Evolutionary conservation across 2,113 vertebrate species (phyloP).

Genomic region (Crotalus helleri): DNA sequence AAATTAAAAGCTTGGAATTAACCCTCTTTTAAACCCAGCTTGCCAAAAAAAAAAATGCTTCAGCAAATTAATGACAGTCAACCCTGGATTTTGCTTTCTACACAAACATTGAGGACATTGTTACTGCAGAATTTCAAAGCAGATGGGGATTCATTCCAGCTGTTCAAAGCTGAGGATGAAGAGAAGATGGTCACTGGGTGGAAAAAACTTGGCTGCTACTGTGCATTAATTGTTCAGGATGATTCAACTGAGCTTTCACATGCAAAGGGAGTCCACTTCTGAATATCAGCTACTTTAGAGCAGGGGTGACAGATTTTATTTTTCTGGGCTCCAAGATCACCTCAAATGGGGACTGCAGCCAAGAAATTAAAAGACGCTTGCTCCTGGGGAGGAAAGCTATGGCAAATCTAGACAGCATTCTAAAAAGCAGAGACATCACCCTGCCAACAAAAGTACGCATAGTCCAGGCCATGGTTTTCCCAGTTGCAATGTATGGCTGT

Average conservation of each 20-base stretch:
- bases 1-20: background rate
- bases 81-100: background rate
- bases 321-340: too few species aligned
- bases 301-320: too few species aligned
- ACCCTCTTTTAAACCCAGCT: background rate
- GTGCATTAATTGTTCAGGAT: background rate
- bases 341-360: too few species aligned
- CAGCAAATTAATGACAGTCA: accelerated
- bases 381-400: too few species aligned
- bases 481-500: too few species aligned
- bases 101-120: accelerated
- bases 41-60: background rate
- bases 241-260: background rate
- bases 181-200: background rate
- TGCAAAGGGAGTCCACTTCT: background rate
- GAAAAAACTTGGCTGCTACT: too few species aligned
- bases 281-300: too few species aligned
- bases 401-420: too few species aligned
- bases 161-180: background rate
- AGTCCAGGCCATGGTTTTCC: too few species aligned
- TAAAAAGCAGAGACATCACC: too few species aligned
- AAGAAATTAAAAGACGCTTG: too few species aligned
- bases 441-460: too few species aligned
- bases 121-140: background rate
- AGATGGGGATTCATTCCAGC: background rate